These are phyloP conservation scores for Caradrina kadenii DNA, from an alignment of 2,888 invertebrate species.

Conservation along the genomic window DNA sequence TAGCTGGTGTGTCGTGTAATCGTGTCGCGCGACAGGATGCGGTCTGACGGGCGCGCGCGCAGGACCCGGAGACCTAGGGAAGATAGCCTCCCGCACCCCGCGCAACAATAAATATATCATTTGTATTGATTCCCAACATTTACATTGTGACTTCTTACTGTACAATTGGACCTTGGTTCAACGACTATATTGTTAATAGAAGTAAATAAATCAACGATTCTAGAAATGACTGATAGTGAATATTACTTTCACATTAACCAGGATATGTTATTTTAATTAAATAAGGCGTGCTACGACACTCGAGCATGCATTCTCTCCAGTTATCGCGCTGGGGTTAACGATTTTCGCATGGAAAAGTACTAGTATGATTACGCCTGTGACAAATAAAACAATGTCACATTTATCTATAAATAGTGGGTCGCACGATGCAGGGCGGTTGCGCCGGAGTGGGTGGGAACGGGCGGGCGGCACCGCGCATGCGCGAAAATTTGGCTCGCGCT, in stretches of 20 bases:
- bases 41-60: conserved; percentile 61
- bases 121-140: conserved; percentile 42
- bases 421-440: conserved; percentile 72
- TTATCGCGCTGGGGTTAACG: conserved; percentile 83
- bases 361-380: conserved; percentile 73
- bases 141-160: conserved; percentile 19
- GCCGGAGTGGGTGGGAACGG: conserved; percentile 69
- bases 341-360: conserved; percentile 88
- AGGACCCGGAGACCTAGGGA: conserved; percentile 48
- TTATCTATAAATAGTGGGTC: conserved; percentile 84
- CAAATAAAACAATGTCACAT: conserved; percentile 85
- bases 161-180: conserved; percentile 20
- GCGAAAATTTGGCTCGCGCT: conserved; percentile 82
- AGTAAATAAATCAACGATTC: conserved; percentile 15
- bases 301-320: conserved; percentile 70
- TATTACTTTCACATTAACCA: conserved; percentile 20
- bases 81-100: conserved; percentile 54
- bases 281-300: conserved; percentile 50
- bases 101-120: conserved; percentile 48
- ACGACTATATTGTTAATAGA: neutral
- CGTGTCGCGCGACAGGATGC: conserved; percentile 67
- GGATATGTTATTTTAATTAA: conserved; percentile 43
- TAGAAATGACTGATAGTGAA: conserved; percentile 20
- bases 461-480: conserved; percentile 64
- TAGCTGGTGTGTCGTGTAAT: conserved; percentile 36